These are phyloP conservation scores for Lagorchestes hirsutus DNA, from an alignment of 2,797 vertebrate genomes.

Conservation along the genomic window DNA sequence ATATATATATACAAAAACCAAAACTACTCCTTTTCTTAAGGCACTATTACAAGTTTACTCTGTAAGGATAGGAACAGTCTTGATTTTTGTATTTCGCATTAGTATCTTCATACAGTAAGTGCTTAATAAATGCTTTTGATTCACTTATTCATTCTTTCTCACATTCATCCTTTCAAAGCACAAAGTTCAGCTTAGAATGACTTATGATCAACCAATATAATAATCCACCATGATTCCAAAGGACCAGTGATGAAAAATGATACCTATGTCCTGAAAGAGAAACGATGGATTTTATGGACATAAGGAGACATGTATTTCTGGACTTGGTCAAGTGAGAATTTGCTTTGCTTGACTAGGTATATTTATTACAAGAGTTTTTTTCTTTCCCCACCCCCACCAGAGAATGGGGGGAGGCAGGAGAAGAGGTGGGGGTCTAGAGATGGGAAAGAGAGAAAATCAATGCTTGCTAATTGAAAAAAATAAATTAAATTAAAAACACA, in stretches of 20 bases:
- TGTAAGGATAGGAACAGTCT: background rate
- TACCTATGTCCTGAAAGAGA: background rate
- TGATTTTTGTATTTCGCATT: background rate
- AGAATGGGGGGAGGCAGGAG: background rate
- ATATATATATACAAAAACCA: background rate
- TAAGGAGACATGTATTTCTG: background rate
- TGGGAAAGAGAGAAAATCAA: background rate
- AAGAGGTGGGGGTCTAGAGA: no score
- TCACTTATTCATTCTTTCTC: background rate
- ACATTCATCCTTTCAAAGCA: background rate
- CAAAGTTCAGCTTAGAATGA: background rate
- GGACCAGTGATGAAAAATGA: background rate
- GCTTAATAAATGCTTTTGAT: background rate
- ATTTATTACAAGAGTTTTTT: background rate
- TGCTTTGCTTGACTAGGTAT: background rate
- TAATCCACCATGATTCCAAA: background rate
- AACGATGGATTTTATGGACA: background rate
- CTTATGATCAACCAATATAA: background rate
- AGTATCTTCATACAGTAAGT: background rate
- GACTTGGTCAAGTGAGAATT: background rate
- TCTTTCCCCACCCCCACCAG: background rate
- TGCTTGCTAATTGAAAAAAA: background rate
- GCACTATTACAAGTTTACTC: background rate
- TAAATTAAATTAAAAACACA: background rate
- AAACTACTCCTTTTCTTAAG: background rate